Base-by-base conservation (phyloP, 2,113 vertebrate genomes). In the Erythrolamprus reginae region DNA sequence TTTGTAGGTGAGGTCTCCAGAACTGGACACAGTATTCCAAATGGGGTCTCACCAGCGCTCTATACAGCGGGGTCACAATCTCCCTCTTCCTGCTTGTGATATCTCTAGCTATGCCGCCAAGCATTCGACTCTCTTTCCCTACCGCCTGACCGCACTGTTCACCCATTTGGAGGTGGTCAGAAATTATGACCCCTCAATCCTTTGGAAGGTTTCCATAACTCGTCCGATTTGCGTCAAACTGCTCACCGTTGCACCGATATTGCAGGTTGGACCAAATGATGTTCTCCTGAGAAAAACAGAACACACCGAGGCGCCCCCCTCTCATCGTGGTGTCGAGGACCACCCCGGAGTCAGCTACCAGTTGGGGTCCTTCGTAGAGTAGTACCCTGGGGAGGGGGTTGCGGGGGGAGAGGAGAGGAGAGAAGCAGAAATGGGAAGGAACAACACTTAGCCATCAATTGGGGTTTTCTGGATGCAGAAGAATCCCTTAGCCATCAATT, bases 281-380 rank as follows among this genome's bases (percentile, higher is more conserved):
- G 96, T 99, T 99, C 92, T 99, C 98, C 92, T 99, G 98, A 42
- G 98, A 99, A 96, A 99, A 99, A 95, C 98, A 99, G 97, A 99
- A 98, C 21, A 98, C 98, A 0, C 98, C 98, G 3, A 99, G 97
- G 1, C 98, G 95, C 0, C 98, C 98, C 15, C 98, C 98, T 90
- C 98, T 96, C 98, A 99, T 98, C 12, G 96, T 96, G 8, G 97
- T 98, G 94, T 99, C 98, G 10, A 98, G 94, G 88, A 98, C 94
- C 13, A 98, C 98, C 13, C 97, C 97, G 0, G 98, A 98, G 92
- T 99, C 98, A 0, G 98, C 98, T 91, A 99, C 98, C 94, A 98
- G 90, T 82, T 97, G 95, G 0, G 94, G 96, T 8, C 98, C 98
- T 89, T 99, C 98, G 52, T 97, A 99, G 24, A 99, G 97, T 93